phyloP scores from a whole-genome alignment of 2,888 invertebrate genomes.

The Perizoma affinitatum region DNA sequence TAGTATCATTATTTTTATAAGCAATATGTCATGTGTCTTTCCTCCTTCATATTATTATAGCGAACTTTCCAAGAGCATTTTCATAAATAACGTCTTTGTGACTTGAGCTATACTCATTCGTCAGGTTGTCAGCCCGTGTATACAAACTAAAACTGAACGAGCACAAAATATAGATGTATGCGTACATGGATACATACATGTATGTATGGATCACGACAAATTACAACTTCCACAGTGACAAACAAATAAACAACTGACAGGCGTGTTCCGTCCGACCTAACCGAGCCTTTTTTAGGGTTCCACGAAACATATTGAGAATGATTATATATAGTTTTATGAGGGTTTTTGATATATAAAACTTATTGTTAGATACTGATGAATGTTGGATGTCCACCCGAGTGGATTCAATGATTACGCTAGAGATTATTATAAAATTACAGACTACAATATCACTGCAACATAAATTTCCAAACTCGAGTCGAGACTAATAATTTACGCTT shows the following conservation, averaged over 20 bases:
- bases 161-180: conserved; percentile 15
- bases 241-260: conserved; percentile 30
- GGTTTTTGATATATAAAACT: too few relatives aligned
- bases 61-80: conserved; percentile 16
- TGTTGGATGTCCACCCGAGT: too few relatives aligned
- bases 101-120: conserved; percentile 27
- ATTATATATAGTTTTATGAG: background rate
- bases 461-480: too few relatives aligned
- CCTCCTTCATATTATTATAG: background rate
- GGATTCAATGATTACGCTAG: too few relatives aligned
- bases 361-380: too few relatives aligned
- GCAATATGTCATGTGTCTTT: too few relatives aligned
- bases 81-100: conserved; percentile 25
- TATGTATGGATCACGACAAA: conserved; percentile 35
- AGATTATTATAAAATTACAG: too few relatives aligned
- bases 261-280: conserved; percentile 21
- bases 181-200: conserved; percentile 4
- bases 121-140: conserved; percentile 23
- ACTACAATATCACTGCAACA: too few relatives aligned
- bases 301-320: background rate
- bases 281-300: conserved; percentile 18
- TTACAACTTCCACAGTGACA: conserved; percentile 36
- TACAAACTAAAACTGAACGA: conserved; percentile 21
- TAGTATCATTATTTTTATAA: too few relatives aligned
- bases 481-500: too few relatives aligned